These are phyloP conservation scores for Tetranychus piercei DNA, from an alignment of 2,888 invertebrate genomes.

Conservation along the genomic window DNA sequence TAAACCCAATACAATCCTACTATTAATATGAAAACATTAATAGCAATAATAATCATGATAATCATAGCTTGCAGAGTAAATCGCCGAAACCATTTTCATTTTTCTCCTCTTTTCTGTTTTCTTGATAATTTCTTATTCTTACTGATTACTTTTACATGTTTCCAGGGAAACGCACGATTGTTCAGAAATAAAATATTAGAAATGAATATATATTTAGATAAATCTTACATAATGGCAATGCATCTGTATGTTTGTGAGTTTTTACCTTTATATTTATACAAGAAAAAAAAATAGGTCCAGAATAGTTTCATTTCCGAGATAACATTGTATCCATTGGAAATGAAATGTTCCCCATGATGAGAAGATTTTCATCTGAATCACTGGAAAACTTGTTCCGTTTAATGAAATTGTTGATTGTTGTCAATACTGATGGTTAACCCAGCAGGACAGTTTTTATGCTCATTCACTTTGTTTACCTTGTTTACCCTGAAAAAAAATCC, in stretches of 20 bases:
- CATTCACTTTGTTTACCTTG: not conserved
- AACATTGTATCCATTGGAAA: not conserved
- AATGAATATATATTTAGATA: too few relatives aligned
- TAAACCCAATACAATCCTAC: not conserved
- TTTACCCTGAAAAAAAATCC: not conserved
- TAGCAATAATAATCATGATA: not conserved
- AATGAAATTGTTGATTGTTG: not conserved
- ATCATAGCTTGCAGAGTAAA: not conserved
- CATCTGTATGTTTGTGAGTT: too few relatives aligned
- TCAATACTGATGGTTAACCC: not conserved
- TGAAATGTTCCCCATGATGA: not conserved
- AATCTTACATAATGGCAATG: too few relatives aligned
- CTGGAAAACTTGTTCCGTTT: not conserved
- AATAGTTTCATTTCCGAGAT: not conserved
- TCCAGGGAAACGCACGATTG: constrained; percentile 1
- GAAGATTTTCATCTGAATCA: not conserved
- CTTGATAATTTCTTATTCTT: not conserved
- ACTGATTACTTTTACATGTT: not conserved
- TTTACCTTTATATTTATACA: too few relatives aligned
- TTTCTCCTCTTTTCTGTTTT: not conserved
- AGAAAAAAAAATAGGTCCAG: too few relatives aligned
- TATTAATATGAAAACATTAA: not conserved
- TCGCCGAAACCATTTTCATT: not conserved
- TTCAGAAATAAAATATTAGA: not conserved
- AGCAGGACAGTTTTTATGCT: not conserved